Evolutionary conservation across 2,888 invertebrate genomes (phyloP).

Genomic region (Miltochrista miniata): DNA sequence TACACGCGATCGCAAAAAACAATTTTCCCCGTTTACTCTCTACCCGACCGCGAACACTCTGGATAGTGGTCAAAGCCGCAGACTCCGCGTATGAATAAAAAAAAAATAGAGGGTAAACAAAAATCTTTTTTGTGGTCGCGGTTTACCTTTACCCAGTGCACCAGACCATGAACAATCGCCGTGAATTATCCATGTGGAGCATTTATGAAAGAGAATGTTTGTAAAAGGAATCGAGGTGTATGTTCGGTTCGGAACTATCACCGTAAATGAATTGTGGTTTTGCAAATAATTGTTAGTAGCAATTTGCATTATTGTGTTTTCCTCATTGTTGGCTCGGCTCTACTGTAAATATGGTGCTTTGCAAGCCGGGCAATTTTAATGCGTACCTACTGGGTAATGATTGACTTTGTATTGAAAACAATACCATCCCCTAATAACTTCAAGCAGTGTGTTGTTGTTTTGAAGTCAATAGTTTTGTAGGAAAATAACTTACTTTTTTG

Average conservation of each 20-base stretch:
- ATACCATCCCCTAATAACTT: too few species aligned
- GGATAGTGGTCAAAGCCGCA: conserved; percentile 65
- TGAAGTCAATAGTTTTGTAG: too few species aligned
- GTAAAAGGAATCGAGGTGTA: conserved; percentile 66
- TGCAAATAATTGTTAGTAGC: conserved; percentile 63
- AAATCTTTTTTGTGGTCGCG: conserved; percentile 79
- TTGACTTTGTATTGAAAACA: too few species aligned
- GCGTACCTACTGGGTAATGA: too few species aligned
- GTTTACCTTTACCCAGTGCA: conserved; percentile 74
- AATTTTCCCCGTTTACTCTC: conserved; percentile 58
- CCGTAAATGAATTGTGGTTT: conserved; percentile 64
- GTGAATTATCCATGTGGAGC: conserved; percentile 76
- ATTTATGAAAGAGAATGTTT: conserved; percentile 75
- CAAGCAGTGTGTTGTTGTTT: too few species aligned
- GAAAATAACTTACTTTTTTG: too few species aligned
- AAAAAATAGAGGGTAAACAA: conserved; percentile 66
- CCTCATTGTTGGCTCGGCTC: conserved; percentile 31
- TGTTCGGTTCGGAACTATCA: conserved; percentile 49
- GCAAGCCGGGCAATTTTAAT: too few species aligned
- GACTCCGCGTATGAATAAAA: conserved; percentile 69
- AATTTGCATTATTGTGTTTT: conserved; percentile 40
- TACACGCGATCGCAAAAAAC: conserved; percentile 65
- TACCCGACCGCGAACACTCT: conserved; percentile 61
- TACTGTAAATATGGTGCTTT: conserved; percentile 13
- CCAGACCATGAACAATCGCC: conserved; percentile 80